phyloP scores from a whole-genome alignment of 2,113 vertebrate genomes.

The Notiomystis cincta region DNA sequence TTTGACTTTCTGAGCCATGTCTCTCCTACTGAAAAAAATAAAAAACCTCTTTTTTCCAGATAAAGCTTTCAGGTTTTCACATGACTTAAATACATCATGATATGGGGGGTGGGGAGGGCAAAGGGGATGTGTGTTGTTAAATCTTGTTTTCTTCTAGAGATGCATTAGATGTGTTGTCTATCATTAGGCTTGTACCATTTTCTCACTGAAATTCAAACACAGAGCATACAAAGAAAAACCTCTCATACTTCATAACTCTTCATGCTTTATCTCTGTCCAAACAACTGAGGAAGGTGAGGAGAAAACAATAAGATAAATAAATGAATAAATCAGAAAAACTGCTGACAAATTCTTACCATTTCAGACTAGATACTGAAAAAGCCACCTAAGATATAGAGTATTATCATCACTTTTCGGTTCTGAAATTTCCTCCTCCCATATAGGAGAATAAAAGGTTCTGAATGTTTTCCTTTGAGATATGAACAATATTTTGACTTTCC shows the following conservation, averaged over 20 bases:
- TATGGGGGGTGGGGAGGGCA: fast-evolving
- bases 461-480: neutral
- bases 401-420: neutral
- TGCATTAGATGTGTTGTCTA: neutral
- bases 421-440: neutral
- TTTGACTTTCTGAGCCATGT: neutral
- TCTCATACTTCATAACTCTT: neutral
- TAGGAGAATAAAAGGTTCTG: neutral
- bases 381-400: neutral
- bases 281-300: neutral
- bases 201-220: neutral
- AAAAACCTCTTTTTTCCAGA: neutral
- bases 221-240: neutral
- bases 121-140: neutral
- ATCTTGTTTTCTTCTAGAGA: neutral
- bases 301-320: neutral
- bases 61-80: neutral
- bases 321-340: neutral
- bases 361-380: neutral
- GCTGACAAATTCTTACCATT: neutral
- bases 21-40: neutral
- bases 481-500: neutral
- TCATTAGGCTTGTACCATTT: neutral
- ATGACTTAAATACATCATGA: neutral
- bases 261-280: neutral